phyloP scores from a whole-genome alignment of 2,888 invertebrate genomes.

The Sycophila texana region DNA sequence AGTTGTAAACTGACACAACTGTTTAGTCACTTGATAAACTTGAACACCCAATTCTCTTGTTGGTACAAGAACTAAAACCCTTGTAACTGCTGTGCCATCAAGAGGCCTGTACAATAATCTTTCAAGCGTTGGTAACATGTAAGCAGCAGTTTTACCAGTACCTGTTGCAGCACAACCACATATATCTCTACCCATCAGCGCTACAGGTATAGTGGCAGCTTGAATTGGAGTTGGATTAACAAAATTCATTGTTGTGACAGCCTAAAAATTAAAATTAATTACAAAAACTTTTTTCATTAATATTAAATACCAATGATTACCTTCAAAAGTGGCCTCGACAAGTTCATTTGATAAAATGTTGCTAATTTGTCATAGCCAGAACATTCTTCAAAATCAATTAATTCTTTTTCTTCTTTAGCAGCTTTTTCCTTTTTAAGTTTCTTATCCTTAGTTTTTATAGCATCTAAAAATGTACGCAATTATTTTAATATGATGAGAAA shows the following conservation, averaged over 20 bases:
- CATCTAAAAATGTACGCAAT: constrained; percentile 62
- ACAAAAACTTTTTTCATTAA: constrained; percentile 13
- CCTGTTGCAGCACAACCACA: constrained; percentile 99
- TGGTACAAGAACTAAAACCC: constrained; percentile 95
- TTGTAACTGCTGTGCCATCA: constrained; percentile 82
- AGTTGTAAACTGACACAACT: constrained; percentile 90
- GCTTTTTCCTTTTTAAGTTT: constrained; percentile 74
- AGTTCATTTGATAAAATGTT: constrained; percentile 95
- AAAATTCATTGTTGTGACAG: constrained; percentile 91
- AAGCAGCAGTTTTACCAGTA: constrained; percentile 98
- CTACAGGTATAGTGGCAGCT: constrained; percentile 95
- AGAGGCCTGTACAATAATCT: constrained; percentile 91
- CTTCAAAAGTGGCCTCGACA: constrained; percentile 94
- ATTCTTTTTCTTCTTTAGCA: constrained; percentile 76
- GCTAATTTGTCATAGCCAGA: constrained; percentile 81
- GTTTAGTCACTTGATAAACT: constrained; percentile 95
- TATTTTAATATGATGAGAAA: constrained; percentile 11
- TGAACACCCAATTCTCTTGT: constrained; percentile 98
- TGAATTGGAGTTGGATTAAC: constrained; percentile 98
- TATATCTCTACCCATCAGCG: constrained; percentile 92
- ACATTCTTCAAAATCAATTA: constrained; percentile 81
- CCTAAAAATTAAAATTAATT: constrained; percentile 74
- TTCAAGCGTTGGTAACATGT: constrained; percentile 98
- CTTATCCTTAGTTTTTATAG: constrained; percentile 69
- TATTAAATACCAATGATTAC: constrained; percentile 68